These are phyloP conservation scores for Brachyopa scutellaris DNA, from an alignment of 2,888 invertebrate genomes.

Conservation along the genomic window DNA sequence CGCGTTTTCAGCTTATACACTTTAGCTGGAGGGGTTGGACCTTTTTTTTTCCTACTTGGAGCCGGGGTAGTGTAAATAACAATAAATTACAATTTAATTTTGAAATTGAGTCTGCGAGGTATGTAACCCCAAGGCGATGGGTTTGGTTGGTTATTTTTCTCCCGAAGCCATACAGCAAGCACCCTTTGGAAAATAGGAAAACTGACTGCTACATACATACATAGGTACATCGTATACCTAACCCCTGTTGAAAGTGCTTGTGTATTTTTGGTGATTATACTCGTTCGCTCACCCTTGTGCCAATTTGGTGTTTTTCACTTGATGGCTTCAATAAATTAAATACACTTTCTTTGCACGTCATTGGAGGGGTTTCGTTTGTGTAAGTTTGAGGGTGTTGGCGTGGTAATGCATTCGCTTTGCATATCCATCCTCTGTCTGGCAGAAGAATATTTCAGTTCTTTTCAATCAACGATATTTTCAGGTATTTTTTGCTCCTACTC, in stretches of 20 bases:
- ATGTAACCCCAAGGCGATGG: slow-evolving; percentile 21
- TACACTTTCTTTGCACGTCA: too few relatives aligned
- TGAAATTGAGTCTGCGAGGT: slow-evolving; percentile 37
- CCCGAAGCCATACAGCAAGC: background rate
- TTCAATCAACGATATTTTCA: too few relatives aligned
- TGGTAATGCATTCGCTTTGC: too few relatives aligned
- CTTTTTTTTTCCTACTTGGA: background rate
- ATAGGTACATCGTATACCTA: background rate
- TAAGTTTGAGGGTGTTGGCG: too few relatives aligned
- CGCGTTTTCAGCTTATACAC: background rate
- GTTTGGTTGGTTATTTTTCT: slow-evolving; percentile 21
- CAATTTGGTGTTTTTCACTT: background rate
- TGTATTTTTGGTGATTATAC: too few relatives aligned
- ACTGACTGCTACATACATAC: too few relatives aligned
- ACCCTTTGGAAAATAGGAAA: slow-evolving; percentile 16
- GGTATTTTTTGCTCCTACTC: too few relatives aligned
- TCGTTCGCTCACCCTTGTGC: too few relatives aligned
- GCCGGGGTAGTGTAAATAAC: slow-evolving; percentile 62
- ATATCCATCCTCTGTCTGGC: too few relatives aligned
- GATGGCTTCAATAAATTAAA: background rate
- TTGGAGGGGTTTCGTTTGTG: too few relatives aligned
- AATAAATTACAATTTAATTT: slow-evolving; percentile 72
- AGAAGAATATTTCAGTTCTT: too few relatives aligned
- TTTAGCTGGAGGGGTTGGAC: slow-evolving; percentile 16
- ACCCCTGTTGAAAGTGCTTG: slow-evolving; percentile 3